Percentiles rank a stretch among this genome's conserved stretches.
phyloP scores from a whole-genome alignment of 2,113 vertebrate species.

The Sinocyclocheilus rhinocerous region DNA sequence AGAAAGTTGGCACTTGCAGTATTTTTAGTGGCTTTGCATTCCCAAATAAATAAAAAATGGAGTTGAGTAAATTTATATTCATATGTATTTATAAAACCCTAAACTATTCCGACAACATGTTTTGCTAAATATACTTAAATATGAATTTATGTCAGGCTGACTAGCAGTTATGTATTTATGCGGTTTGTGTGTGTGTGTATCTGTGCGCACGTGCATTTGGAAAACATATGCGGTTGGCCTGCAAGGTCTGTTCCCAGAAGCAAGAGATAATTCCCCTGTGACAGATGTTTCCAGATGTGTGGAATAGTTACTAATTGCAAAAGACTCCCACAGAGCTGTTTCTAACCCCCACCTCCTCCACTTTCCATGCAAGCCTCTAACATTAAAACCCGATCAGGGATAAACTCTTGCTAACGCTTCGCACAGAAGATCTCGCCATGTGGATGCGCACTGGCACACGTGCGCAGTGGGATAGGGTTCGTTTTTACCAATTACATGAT shows the following conservation, averaged over 20 bases:
- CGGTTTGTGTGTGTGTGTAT: slow-evolving; percentile 40
- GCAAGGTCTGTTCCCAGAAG: slow-evolving; percentile 46
- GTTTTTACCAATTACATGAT: slow-evolving; percentile 28
- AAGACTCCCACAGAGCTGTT: slow-evolving; percentile 57
- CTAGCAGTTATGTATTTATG: slow-evolving; percentile 35
- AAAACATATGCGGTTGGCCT: slow-evolving; percentile 50
- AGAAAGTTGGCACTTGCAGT: not conserved
- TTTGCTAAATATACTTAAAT: not conserved
- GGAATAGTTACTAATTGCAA: slow-evolving; percentile 58
- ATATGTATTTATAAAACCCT: not conserved
- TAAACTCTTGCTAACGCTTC: slow-evolving; percentile 23
- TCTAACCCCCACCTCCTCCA: slow-evolving; percentile 8
- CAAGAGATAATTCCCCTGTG: slow-evolving; percentile 52
- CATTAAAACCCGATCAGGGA: slow-evolving; percentile 28
- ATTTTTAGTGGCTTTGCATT: slow-evolving; percentile 28
- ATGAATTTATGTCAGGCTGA: slow-evolving; percentile 25
- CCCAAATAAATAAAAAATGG: not conserved
- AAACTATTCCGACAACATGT: not conserved
- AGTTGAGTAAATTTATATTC: not conserved
- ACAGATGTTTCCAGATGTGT: slow-evolving; percentile 60
- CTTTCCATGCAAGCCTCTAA: slow-evolving; percentile 13
- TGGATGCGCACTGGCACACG: not conserved
- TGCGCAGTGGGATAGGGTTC: not conserved
- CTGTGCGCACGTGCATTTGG: slow-evolving; percentile 41
- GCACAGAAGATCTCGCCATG: not conserved